These are phyloP conservation scores for Drosophila fungiperda DNA, from an alignment of 2,888 invertebrate genomes.

Conservation along the genomic window DNA sequence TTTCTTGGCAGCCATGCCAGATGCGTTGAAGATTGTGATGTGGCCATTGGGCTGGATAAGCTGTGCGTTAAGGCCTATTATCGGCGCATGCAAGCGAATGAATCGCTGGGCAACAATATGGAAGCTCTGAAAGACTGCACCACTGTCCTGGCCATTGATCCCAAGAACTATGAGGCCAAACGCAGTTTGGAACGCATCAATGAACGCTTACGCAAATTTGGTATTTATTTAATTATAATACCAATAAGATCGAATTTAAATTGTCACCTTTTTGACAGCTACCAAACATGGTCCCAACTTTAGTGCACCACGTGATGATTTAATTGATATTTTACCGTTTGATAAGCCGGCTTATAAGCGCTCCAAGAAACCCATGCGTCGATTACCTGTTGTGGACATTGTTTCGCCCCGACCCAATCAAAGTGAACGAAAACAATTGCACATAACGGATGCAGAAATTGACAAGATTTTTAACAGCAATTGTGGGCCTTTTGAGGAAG, in stretches of 20 bases:
- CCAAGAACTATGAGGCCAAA: constrained; percentile 90
- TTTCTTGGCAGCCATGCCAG: constrained; percentile 63
- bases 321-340: constrained; percentile 77
- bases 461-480: constrained; percentile 84
- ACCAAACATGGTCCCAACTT: constrained; percentile 77
- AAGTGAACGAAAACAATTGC: constrained; percentile 71
- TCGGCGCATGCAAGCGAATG: constrained; percentile 91
- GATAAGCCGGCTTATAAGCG: constrained; percentile 82
- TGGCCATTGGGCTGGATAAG: constrained; percentile 91
- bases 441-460: constrained; percentile 84
- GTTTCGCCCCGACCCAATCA: constrained; percentile 74
- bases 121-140: constrained; percentile 90
- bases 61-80: constrained; percentile 94
- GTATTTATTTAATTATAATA: constrained; percentile 45
- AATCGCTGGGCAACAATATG: constrained; percentile 89
- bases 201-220: constrained; percentile 73
- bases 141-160: constrained; percentile 90
- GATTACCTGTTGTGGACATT: constrained; percentile 80
- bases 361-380: constrained; percentile 80
- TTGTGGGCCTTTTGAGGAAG: constrained; percentile 81
- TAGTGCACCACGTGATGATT: constrained; percentile 58
- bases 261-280: constrained; percentile 28
- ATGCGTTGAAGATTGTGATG: constrained; percentile 90
- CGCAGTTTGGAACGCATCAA: constrained; percentile 83
- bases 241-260: neutral